Base-by-base conservation (phyloP, 1,140 invertebrate species). In the Trichonephila clavata region DNA sequence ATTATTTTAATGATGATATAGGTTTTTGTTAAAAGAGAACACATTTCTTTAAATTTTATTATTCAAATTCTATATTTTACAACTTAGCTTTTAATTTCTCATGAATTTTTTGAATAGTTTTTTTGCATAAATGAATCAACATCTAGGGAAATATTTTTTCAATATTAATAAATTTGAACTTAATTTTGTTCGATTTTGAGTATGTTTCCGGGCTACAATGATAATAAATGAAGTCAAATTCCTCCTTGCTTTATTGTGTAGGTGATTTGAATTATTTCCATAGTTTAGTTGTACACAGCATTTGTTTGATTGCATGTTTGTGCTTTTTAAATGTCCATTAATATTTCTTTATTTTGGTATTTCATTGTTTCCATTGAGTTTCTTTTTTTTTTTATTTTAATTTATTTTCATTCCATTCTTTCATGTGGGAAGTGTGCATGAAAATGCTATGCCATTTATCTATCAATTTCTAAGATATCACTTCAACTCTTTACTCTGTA, bases 391-490 rank as follows among this genome's bases (percentile, higher is more conserved):
- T 77, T 39, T 16, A 18, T 77, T 77, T 77, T 39, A 27, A 16
- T 77, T 77, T 32, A 32, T 77, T 77, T 77, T 77, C 71, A 32
- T 71, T 27, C 21, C n/a, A 18, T 32, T 77, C 14, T 77, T 32
- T 32, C 71, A 77, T 77, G 16, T 77, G 71, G 71, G 71, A 77
- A 77, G 27, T 77, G 71, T 77, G 71, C 71, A 77, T 77, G 71
- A 77, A 77, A 39, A 77, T 77, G 71, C 71, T 77, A 77, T 77
- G 71, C 71, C 71, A 77, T 77, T 32, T 77, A 77, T 77, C 71
- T 77, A 32, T 77, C 71, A 77, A 16, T 77, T 39, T 77, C 71
- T 77, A 77, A 77, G 71, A 77, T 77, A 77, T 63, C 61, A 18
- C 16, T 63, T 63, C 61, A 63, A 77, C 71, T 77, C 71, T 77